These are phyloP conservation scores for Cryptophagus acutangulus DNA, from an alignment of 2,888 invertebrate species.

Conservation along the genomic window DNA sequence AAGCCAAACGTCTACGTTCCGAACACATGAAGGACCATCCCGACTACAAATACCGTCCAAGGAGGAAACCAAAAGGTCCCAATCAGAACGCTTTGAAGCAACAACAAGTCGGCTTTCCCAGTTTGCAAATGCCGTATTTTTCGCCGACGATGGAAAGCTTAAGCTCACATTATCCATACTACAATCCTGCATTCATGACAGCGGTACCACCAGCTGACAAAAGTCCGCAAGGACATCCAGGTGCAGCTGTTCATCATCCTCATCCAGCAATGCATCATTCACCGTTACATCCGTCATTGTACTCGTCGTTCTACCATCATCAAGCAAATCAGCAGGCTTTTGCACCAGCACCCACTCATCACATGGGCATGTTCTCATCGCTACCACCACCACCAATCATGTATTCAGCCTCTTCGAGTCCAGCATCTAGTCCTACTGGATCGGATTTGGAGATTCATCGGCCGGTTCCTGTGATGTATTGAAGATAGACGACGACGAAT, in stretches of 20 bases:
- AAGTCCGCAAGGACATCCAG: conserved; percentile 34
- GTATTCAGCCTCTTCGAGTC: conserved; percentile 47
- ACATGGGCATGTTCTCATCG: conserved; percentile 51
- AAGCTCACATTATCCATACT: conserved; percentile 64
- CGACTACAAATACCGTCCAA: conserved; percentile 84
- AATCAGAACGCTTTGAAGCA: conserved; percentile 46
- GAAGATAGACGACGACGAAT: conserved; percentile 36
- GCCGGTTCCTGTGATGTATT: conserved; percentile 69
- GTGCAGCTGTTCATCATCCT: conserved; percentile 33
- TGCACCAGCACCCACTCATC: conserved; percentile 53
- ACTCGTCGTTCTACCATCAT: conserved; percentile 59
- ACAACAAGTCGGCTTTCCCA: conserved; percentile 49
- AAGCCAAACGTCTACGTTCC: conserved; percentile 83
- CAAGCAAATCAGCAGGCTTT: conserved; percentile 52
- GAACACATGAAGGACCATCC: conserved; percentile 89
- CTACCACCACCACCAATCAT: conserved; percentile 46
- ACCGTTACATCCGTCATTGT: conserved; percentile 66
- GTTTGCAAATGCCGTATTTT: conserved; percentile 62
- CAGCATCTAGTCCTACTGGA: conserved; percentile 44
- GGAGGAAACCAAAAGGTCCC: conserved; percentile 76
- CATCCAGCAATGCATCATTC: conserved; percentile 48
- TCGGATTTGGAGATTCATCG: conserved; percentile 55
- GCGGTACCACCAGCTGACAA: conserved; percentile 25
- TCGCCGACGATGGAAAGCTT: conserved; percentile 56
- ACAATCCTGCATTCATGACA: conserved; percentile 63